Evolutionary conservation across 1,140 invertebrate species (phyloP), one percentile per base, ranked within the genome.

Genomic region (Drosophila littoralis): DNA sequence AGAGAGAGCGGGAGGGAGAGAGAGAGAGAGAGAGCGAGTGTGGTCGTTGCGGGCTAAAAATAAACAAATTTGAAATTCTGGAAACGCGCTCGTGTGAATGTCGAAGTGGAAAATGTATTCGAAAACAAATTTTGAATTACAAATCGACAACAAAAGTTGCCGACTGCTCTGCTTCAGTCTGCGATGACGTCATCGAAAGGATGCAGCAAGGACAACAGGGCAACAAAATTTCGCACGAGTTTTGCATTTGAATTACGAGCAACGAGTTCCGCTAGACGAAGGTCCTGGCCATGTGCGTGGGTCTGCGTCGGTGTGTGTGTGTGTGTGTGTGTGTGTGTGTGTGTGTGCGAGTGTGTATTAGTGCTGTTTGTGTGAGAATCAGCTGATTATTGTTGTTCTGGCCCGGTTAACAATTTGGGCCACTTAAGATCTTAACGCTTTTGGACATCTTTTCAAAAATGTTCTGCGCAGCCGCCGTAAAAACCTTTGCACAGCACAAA

Each of bases 51-150:
- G 8, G 59, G 67, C 58, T 32, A 50, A 51, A 65, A 48, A 51
- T 54, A 72, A 72, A 73, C 70, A 81, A 81, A 89, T 89, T 89
- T 89, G 84, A 73, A 84, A 89, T 89, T 89, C 84, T 75, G 85
- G 22, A 58, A 75, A 43, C 80, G 75, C 75, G 61, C 38, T 42
- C 61, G 70, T 72, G 69, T 77, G 57, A 77, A 75, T 76, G 77
- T 64, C 76, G 57, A 82, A 79, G 81, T 83, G 81, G 77, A 86
- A 83, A 83, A 89, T 88, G 79, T 88, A 84, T 89, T 89, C 74
- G 85, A 89, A 89, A 89, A 84, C 84, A 89, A 89, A 89, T 89
- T 89, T 89, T 89, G 84, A 89, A 89, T 89, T 84, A 89, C 84
- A 89, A 89, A 89, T 89, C 84, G 85, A 84, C 74, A 57, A 83